Conservation (phyloP, 1,140 invertebrate species). For the Lucilia cuprina region DNA sequence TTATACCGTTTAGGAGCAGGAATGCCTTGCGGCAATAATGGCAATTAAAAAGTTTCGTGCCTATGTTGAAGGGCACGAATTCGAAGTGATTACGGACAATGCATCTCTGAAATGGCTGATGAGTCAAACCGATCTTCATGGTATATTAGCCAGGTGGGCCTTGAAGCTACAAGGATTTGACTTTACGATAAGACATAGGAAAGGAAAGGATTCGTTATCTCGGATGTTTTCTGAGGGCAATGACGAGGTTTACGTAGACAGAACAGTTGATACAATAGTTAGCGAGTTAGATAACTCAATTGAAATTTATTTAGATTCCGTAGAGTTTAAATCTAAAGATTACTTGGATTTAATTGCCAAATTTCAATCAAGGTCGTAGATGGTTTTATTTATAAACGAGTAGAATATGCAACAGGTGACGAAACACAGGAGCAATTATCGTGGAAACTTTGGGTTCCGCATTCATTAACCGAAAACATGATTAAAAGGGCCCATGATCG, state of each 20-base stretch:
- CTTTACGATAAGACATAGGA: conserved; percentile 15
- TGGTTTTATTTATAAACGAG: conserved; percentile 16
- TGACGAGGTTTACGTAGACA: background rate
- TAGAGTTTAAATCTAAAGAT: background rate
- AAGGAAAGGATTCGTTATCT: conserved; percentile 31
- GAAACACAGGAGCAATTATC: background rate
- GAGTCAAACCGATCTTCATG: conserved; percentile 56
- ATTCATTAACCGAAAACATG: background rate
- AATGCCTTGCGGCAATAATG: conserved; percentile 10
- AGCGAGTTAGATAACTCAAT: background rate
- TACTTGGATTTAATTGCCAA: background rate
- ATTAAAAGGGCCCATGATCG: conserved; percentile 24
- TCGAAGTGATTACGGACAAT: conserved; percentile 56
- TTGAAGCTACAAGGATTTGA: conserved; percentile 42
- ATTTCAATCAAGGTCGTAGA: conserved; percentile 1
- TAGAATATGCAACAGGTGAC: background rate
- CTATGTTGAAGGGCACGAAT: conserved; percentile 41
- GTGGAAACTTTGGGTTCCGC: conserved; percentile 30
- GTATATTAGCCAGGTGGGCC: conserved; percentile 49
- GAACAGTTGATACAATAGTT: too few species aligned
- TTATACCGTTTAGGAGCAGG: background rate
- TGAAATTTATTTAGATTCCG: conserved; percentile 25
- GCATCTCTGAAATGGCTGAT: conserved; percentile 46
- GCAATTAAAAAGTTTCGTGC: conserved; percentile 22
- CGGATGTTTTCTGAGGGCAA: conserved; percentile 36